Base-by-base conservation (phyloP, 2,113 vertebrate species). In the Mionectes macconnelli region DNA sequence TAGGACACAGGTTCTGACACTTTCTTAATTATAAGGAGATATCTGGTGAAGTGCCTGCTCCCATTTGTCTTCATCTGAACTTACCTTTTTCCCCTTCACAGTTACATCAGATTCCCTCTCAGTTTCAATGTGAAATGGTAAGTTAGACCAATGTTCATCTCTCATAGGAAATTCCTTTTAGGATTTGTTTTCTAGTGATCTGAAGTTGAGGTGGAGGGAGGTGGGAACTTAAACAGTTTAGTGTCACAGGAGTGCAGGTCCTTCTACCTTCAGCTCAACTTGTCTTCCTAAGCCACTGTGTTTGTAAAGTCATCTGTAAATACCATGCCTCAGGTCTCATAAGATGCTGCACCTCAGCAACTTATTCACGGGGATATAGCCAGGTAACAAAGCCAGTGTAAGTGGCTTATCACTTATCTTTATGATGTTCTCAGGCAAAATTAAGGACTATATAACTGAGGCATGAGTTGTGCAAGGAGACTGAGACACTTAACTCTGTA, bases 1-100 rank as follows among this genome's bases (percentile, higher is more conserved):
- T 52, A 52, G 45, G 79, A 74, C 83, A 72, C 72, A 81, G 52
- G 25, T 90, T 92, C 72, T 93, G 87, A 60, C 20, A n/a, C 59
- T 72, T 93, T n/a, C 59, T 92, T 90, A 95, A 94, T 94, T 93
- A 67, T 77, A 88, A 90, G 73, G 66, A 42, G 55, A 13, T 78
- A 69, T 17, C 31, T 77, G 20, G 19, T 84, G 52, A 88, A 81
- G 50, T 39, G 17, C 52, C 74, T 59, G 50, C 55, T 93, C 37
- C 75, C 23, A 39, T 87, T 94, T 88, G 73, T 84, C 59, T 94
- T 77, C 63, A 70, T 91, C 28, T 86, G 50, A 80, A 86, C 59
- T 33, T 94, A 45, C 21, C 52, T 93, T 76, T 86, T 74, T 74
- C 18, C 25, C 85, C 39, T 62, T 76, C 49, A 44, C 8, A 35